These are phyloP conservation scores for Tetraneura akinire DNA, from an alignment of 1,140 invertebrate genomes.

Conservation along the genomic window DNA sequence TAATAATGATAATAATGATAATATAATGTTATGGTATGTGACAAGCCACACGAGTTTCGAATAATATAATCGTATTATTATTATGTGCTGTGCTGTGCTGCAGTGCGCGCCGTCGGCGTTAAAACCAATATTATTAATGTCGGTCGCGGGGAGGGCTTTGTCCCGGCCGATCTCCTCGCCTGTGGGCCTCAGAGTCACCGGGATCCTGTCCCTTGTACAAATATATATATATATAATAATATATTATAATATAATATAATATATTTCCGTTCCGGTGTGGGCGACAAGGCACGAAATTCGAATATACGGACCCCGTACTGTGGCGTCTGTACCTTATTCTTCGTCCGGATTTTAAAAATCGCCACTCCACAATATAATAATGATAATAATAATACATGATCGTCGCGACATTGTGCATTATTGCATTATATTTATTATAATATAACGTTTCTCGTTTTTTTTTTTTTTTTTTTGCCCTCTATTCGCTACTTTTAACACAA, in stretches of 20 bases:
- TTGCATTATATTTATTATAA: background rate
- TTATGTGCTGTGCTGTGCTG: too few relatives aligned
- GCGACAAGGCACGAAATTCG: background rate
- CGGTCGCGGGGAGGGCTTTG: too few relatives aligned
- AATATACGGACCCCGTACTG: constrained; percentile 1
- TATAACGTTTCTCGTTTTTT: background rate
- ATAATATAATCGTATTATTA: too few relatives aligned
- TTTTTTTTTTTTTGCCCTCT: too few relatives aligned
- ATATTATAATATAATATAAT: background rate
- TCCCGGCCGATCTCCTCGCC: background rate
- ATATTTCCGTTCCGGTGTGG: background rate
- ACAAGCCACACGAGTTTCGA: too few relatives aligned
- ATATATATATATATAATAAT: background rate
- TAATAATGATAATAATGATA: too few relatives aligned
- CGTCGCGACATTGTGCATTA: background rate
- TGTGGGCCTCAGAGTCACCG: too few relatives aligned
- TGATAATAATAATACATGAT: background rate
- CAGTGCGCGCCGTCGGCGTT: too few relatives aligned
- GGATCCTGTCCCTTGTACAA: too few relatives aligned
- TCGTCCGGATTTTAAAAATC: constrained; percentile 30
- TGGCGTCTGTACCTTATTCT: background rate
- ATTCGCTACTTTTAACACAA: too few relatives aligned
- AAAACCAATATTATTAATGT: too few relatives aligned
- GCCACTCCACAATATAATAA: background rate
- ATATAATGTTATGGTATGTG: too few relatives aligned